Base-by-base conservation (phyloP, 2,888 invertebrate genomes). In the Cepaea hortensis region DNA sequence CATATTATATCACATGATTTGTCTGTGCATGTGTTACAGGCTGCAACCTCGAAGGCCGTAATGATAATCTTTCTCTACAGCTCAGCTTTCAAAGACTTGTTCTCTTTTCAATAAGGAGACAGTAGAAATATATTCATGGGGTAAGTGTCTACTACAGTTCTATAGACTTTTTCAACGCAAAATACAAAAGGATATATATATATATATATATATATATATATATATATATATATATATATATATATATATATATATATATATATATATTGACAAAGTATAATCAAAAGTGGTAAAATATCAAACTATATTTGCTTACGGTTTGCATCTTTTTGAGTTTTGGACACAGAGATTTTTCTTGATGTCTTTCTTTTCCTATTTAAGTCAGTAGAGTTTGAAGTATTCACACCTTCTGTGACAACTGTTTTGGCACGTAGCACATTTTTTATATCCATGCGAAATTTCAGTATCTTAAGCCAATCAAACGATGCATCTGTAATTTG, bases 391-490 rank as follows among this genome's bases (percentile, higher is more conserved):
- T 73, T 75, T 84, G 81, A 35, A 55, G 79, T 79, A n/a, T 65
- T 87, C 50, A 90, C 85, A 3, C 88, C 89, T 83, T 92, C 92
- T 48, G 90, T 92, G 88, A 90, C 89, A 73, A 91, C 91, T 20
- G 92, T 93, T 90, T 93, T 93, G 20, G 94, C 94, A 13, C 92
- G 87, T 13, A 94, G 90, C 3, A 94, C 91, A 62, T 91, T 91
- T 55, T 91, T 90, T 83, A 94, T 92, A 85, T 94, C 94, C 92
- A 94, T 93, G 85, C 93, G 92, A 84, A 93, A 93, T 35, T 92
- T 91, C 85, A 94, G 88, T 62, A 91, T 90, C 35, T 90, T 91
- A 85, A 93, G 88, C 94, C 94, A 94, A 62, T 93, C 93, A 91
- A 93, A 94, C 11, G 90, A 81, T 72, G 87, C 75, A 81, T 87